Evolutionary conservation across 2,888 invertebrate genomes (phyloP).

Genomic region (Drosophila meridionalis): DNA sequence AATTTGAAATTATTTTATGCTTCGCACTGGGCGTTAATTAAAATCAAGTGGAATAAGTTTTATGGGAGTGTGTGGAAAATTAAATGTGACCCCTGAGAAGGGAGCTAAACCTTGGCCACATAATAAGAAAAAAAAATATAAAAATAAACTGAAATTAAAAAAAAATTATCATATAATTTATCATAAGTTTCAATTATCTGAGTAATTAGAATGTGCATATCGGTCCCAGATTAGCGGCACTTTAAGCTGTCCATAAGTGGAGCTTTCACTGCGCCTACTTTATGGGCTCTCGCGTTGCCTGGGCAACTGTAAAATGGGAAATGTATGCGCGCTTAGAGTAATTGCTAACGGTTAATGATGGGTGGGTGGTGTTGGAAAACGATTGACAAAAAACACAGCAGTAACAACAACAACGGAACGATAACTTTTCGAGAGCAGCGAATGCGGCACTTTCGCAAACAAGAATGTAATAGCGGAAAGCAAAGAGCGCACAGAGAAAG

Average conservation of each 20-base stretch:
- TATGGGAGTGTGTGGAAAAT: background rate
- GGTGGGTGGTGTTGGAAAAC: constrained; percentile 11
- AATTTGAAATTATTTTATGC: constrained; percentile 41
- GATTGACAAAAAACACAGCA: background rate
- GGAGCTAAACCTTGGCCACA: background rate
- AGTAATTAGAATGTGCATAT: background rate
- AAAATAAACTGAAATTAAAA: background rate
- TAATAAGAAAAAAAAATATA: background rate
- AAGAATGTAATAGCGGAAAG: constrained; percentile 56
- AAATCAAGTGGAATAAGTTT: background rate
- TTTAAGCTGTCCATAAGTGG: background rate
- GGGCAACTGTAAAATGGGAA: background rate
- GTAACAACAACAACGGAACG: constrained; percentile 4
- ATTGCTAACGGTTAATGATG: background rate
- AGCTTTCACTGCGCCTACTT: background rate
- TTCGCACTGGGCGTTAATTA: constrained; percentile 16
- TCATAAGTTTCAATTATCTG: background rate
- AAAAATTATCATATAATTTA: background rate
- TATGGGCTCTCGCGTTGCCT: background rate
- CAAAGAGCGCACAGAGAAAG: constrained; percentile 62
- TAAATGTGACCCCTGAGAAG: background rate
- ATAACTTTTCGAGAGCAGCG: constrained; percentile 46
- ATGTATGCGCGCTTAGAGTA: background rate
- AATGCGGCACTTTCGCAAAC: constrained; percentile 36
- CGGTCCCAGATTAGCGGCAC: background rate